Evolutionary conservation across 2,113 vertebrate genomes (phyloP).

Genomic region (Alethe diademata): DNA sequence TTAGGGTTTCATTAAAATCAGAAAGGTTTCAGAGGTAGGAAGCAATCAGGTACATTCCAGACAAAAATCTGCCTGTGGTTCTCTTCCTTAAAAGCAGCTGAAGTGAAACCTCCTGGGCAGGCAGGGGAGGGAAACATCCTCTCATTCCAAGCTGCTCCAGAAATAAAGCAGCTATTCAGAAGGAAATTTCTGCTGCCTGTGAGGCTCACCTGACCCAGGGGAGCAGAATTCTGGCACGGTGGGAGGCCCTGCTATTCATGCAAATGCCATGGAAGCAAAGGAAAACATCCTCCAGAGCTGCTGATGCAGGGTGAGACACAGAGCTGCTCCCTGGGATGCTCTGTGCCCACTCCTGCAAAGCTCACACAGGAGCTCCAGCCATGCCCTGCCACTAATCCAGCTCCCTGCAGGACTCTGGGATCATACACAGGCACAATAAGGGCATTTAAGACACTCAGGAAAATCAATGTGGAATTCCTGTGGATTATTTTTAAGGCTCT

Average conservation of each 20-base stretch:
- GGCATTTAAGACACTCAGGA: not conserved
- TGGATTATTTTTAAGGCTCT: constrained; percentile 4
- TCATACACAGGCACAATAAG: not conserved
- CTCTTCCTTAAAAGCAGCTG: not conserved
- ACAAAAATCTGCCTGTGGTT: not conserved
- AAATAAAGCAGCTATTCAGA: constrained; percentile 15
- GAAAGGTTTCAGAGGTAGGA: not conserved
- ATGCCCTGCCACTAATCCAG: not conserved
- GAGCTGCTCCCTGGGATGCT: not conserved
- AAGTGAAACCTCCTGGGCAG: not conserved
- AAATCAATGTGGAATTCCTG: not conserved
- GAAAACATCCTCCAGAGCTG: not conserved
- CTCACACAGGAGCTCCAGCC: not conserved
- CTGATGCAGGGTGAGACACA: not conserved
- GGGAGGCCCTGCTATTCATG: not conserved
- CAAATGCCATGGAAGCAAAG: not conserved
- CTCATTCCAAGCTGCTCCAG: not conserved
- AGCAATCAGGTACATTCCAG: not conserved
- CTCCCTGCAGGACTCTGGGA: not conserved
- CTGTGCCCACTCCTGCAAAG: not conserved
- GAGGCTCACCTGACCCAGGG: constrained; percentile 20
- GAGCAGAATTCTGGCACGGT: not conserved
- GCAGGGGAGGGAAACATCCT: not conserved
- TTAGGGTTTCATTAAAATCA: not conserved
- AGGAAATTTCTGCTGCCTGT: not conserved